phyloP scores from a whole-genome alignment of 2,113 vertebrate genomes.

The Sceloporus undulatus region DNA sequence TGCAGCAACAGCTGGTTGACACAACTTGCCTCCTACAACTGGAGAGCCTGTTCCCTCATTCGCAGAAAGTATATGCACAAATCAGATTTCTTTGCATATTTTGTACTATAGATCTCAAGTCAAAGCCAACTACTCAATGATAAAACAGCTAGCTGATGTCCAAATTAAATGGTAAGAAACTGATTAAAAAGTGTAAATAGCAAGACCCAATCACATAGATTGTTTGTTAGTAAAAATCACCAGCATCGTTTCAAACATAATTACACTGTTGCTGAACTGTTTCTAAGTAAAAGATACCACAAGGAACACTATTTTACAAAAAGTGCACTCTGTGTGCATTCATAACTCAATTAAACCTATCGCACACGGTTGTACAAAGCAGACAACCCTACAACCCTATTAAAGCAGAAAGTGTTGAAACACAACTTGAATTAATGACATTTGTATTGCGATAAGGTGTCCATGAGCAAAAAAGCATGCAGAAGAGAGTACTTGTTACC shows the following conservation, averaged over 20 bases:
- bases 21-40: not conserved
- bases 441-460: constrained; percentile 66
- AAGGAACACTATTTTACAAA: constrained; percentile 34
- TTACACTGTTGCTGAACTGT: constrained; percentile 43
- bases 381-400: not conserved
- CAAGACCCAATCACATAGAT: constrained; percentile 47
- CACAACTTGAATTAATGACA: constrained; percentile 54
- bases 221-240: constrained; percentile 37
- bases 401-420: constrained; percentile 9
- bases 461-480: constrained; percentile 63
- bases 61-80: not conserved
- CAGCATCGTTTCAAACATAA: constrained; percentile 48
- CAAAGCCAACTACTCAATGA: not conserved
- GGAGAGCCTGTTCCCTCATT: not conserved
- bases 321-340: constrained; percentile 43
- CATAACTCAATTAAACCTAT: constrained; percentile 43
- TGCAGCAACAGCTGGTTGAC: too few relatives aligned
- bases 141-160: not conserved
- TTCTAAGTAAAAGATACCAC: constrained; percentile 36
- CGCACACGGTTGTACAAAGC: constrained; percentile 23
- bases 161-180: constrained; percentile 7
- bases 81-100: not conserved
- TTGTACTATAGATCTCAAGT: not conserved
- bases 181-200: not conserved
- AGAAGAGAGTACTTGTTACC: constrained; percentile 59